Base-by-base conservation (phyloP, 1,140 invertebrate genomes). In the Elymnias hypermnestra region DNA sequence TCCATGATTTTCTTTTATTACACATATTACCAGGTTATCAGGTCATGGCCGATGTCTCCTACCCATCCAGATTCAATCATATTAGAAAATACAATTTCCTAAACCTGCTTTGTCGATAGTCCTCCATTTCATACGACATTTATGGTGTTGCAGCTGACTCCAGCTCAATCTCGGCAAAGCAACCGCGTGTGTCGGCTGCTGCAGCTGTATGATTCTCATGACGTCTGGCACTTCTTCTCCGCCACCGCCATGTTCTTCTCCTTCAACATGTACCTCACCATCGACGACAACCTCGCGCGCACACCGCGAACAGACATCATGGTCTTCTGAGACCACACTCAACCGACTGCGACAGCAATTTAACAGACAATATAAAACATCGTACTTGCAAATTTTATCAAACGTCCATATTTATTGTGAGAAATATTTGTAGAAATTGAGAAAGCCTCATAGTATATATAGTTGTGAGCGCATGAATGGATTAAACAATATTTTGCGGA, bases 181-280 rank as follows among this genome's bases (percentile, higher is more conserved):
- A 97, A 97, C 75, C 87, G 89, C 33, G 88, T 89, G 18, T 97
- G 95, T 66, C 83, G 90, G 1, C 60, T 97, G 1, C 84, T 96
- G 1, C 87, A 91, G 44, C 95, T 97, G 59, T 97, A 95, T 75
- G 96, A 98, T 79, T 90, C 88, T 12, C 96, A 97, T 77, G 96
- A 97, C 64, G 90, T 95, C 10, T 97, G 96, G 96, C 96, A 97
- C 76, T 94, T 97, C 72, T 77, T 97, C 0, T 97, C 95, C 1
- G 92, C 95, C 3, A 88, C 91, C 10, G 93, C 93, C 19, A 92
- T 97, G 90, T 97, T 97, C 65, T 94, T 96, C 70, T 95, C 93
- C 1, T 97, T 97, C 69, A 94, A 94, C 90, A 91, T 93, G 51
- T 83, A 95, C 21, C 83, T 96, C 5, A 93, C 94, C 0, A 79